Base-by-base conservation (phyloP, 2,888 invertebrate genomes). In the Tenthredo mesomela region DNA sequence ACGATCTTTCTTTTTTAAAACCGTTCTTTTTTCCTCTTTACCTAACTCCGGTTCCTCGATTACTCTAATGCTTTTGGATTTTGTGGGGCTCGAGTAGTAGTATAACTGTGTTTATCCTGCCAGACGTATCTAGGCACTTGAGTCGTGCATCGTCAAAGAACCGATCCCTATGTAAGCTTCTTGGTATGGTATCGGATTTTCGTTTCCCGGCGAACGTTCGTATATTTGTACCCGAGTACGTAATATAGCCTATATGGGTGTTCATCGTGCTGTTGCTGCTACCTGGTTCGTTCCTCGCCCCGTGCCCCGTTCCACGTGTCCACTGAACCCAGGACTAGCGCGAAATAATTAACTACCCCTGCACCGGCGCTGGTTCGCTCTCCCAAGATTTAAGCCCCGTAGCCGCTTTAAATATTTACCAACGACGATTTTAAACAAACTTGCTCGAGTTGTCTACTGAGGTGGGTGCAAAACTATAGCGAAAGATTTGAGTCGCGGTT, bases 311-410 rank as follows among this genome's bases (percentile, higher is more conserved):
- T 73, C 71, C 80, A 85, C 83, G 87, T 88, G 87, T 86, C 88
- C 82, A 86, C 86, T 88, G 89, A 88, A 88, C 88, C 88, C 86
- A 86, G 88, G 90, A 91, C 88, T 89, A 89, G 87, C 87, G 88
- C 88, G 91, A 92, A 92, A 92, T 92, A 93, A 92, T 92, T 92
- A 92, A 92, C 91, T 90, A 90, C 88, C 88, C 89, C 89, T 86
- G 89, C 87, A 87, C 86, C 71, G 82, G 77, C 85, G 75, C 85
- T 85, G 75, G 83, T 65, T 25, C 29, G 75, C 71, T 61, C 87
- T 85, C 86, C 88, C 87, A 84, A 89, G 89, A 90, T 89, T 90
- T 90, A 88, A 88, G 86, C 88, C 84, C 85, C 77, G 85, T 86
- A 84, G 85, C 87, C 88, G 86, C 87, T 88, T 89, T 85, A 90